Evolutionary conservation across 2,113 vertebrate genomes (phyloP).

Genomic region (Gulo gulo): DNA sequence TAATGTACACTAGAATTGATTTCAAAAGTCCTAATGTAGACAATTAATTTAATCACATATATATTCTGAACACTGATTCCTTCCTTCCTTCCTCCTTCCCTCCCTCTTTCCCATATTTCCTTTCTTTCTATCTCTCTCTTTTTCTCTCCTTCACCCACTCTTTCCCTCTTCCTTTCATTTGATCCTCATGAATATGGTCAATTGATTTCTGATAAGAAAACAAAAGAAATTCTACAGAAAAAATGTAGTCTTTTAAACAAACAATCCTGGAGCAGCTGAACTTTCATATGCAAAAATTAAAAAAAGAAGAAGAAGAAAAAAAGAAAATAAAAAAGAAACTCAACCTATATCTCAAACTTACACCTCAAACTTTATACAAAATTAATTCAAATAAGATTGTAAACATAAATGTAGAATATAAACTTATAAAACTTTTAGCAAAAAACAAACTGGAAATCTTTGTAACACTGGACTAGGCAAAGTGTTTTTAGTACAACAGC

Average conservation of each 20-base stretch:
- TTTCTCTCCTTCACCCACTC: background rate
- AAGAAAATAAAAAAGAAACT: background rate
- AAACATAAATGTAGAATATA: background rate
- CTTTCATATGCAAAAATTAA: background rate
- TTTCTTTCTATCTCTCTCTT: background rate
- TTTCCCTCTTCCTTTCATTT: background rate
- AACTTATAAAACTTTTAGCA: background rate
- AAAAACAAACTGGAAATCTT: background rate
- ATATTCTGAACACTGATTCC: background rate
- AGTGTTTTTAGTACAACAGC: background rate
- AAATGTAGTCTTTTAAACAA: background rate
- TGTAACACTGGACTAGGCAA: background rate
- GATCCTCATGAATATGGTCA: background rate
- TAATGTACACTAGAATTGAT: background rate
- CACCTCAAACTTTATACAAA: background rate
- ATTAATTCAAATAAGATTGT: constrained; percentile 1
- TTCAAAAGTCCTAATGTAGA: background rate
- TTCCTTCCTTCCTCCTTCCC: background rate
- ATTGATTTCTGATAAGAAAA: background rate
- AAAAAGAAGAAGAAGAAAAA: background rate
- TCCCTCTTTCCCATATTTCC: accelerated
- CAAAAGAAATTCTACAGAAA: background rate
- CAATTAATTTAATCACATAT: background rate
- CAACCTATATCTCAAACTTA: background rate
- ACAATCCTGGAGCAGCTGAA: background rate